Evolutionary conservation across 2,797 vertebrate genomes (phyloP).

Genomic region (Myotis findleyi): DNA sequence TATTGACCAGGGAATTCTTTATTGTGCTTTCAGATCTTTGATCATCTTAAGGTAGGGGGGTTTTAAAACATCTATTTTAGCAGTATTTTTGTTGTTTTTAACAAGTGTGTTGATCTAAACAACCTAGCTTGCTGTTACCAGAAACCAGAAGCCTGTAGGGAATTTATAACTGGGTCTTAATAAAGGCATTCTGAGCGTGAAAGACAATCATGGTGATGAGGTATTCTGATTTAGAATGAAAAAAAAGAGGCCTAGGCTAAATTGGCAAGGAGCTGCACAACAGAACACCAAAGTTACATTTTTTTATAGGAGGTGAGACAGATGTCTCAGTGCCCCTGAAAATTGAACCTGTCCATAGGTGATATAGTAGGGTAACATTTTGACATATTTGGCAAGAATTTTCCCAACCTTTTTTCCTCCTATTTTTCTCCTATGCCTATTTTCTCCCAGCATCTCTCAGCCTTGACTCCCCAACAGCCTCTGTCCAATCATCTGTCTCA

Average conservation of each 20-base stretch:
- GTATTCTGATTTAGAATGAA: neutral
- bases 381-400: neutral
- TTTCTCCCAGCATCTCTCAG: neutral
- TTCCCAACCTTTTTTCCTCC: neutral
- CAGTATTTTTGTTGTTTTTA: constrained; percentile 19
- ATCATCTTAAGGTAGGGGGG: constrained; percentile 23
- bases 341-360: neutral
- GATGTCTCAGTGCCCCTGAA: neutral
- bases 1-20: neutral
- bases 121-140: neutral
- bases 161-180: constrained; percentile 46
- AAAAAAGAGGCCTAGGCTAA: neutral
- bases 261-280: neutral
- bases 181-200: constrained; percentile 3
- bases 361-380: neutral
- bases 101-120: neutral
- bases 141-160: constrained; percentile 6
- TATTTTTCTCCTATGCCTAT: neutral
- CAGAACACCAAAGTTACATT: neutral
- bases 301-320: neutral
- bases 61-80: neutral
- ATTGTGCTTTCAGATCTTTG: neutral
- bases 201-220: neutral
- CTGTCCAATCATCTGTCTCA: neutral
- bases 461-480: neutral